Percentiles rank a stretch among this genome's conserved stretches.
phyloP scores from a whole-genome alignment of 2,113 vertebrate genomes.

The Cyanocitta stelleri region DNA sequence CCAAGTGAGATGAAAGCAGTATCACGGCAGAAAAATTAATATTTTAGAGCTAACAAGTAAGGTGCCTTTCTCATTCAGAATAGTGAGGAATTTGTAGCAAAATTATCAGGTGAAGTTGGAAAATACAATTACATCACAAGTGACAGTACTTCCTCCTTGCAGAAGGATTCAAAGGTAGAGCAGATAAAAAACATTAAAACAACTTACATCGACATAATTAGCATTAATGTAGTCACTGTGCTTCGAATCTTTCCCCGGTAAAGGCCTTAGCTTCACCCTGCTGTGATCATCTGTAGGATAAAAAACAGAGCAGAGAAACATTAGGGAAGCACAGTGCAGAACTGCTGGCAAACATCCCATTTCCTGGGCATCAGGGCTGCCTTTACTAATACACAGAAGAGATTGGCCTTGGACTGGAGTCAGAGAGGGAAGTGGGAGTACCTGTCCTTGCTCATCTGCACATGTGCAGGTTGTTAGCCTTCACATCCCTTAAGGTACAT shows the following conservation, averaged over 20 bases:
- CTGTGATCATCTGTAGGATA: conserved; percentile 91
- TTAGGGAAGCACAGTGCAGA: not conserved
- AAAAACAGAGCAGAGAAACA: not conserved
- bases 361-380: not conserved
- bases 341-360: not conserved
- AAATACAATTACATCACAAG: not conserved
- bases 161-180: not conserved
- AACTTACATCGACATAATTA: conserved; percentile 98
- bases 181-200: conserved; percentile 5
- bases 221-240: conserved; percentile 99
- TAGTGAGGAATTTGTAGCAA: not conserved
- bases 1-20: conserved; percentile 53
- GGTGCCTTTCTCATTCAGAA: conserved; percentile 23
- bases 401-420: not conserved
- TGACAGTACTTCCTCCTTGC: not conserved
- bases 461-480: not conserved
- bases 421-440: not conserved
- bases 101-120: not conserved
- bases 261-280: conserved; percentile 92
- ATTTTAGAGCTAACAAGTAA: conserved; percentile 48
- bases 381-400: not conserved
- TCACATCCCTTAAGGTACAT: not conserved
- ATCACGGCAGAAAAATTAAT: conserved; percentile 52
- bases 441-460: not conserved
- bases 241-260: conserved; percentile 96